These are phyloP conservation scores for Drosophila mulleri DNA, from an alignment of 2,888 invertebrate species.

Conservation along the genomic window DNA sequence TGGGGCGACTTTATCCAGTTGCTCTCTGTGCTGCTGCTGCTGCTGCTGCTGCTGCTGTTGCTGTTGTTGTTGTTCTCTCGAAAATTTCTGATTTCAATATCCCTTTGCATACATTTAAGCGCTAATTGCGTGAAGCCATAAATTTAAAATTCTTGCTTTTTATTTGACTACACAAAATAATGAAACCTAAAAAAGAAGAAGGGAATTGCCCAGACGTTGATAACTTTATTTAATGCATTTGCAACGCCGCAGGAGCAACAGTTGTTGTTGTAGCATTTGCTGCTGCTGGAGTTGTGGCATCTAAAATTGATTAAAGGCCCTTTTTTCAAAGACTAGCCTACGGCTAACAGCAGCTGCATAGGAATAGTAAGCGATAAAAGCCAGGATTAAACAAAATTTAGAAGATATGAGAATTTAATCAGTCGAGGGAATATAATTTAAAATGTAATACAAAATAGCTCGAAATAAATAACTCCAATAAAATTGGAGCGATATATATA, in stretches of 20 bases:
- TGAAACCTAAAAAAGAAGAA: slow-evolving; percentile 23
- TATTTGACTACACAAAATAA: slow-evolving; percentile 50
- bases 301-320: slow-evolving; percentile 24
- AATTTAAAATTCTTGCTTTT: slow-evolving; percentile 67
- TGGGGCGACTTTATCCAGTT: slow-evolving; percentile 26
- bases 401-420: background rate
- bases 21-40: slow-evolving; percentile 2
- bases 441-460: background rate
- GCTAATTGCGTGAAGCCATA: slow-evolving; percentile 83
- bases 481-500: background rate
- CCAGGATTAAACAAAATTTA: background rate
- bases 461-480: background rate
- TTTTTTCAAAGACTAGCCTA: background rate
- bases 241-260: slow-evolving; percentile 63
- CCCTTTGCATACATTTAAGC: slow-evolving; percentile 79
- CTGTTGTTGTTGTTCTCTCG: background rate
- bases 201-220: slow-evolving; percentile 47
- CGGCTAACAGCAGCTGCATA: slow-evolving; percentile 36
- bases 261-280: slow-evolving; percentile 30
- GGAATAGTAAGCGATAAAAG: background rate
- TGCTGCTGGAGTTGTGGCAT: slow-evolving; percentile 11
- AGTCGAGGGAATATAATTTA: background rate
- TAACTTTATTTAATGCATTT: slow-evolving; percentile 75
- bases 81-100: slow-evolving; percentile 67
- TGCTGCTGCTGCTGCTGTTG: slow-evolving; percentile 17